Percentiles rank a stretch among this genome's conserved stretches.
Conservation (phyloP, 1,140 invertebrate species). For the Lanistes nyassanus region DNA sequence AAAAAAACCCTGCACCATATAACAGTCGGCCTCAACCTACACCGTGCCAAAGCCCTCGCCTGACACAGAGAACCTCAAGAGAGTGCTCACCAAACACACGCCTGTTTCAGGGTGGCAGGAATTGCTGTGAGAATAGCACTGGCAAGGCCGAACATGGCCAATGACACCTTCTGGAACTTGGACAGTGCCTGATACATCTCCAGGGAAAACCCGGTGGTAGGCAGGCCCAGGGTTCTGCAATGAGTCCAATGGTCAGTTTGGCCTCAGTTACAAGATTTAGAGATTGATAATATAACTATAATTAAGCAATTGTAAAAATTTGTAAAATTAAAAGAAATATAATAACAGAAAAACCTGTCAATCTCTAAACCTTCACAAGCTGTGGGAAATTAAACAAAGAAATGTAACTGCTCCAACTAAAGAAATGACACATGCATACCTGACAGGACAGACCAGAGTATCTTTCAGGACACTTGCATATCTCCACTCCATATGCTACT, state of each 20-base stretch:
- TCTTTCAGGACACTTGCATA: conserved; percentile 89
- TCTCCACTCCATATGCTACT: conserved; percentile 78
- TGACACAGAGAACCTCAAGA: no score
- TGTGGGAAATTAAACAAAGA: no score
- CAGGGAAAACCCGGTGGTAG: conserved; percentile 74
- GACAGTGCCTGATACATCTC: conserved; percentile 31
- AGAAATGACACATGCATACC: conserved; percentile 38
- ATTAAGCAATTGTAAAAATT: not conserved
- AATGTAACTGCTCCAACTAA: not conserved
- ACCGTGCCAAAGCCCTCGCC: no score
- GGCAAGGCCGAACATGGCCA: conserved; percentile 75
- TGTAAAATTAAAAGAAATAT: not conserved
- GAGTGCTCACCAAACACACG: conserved; percentile 77
- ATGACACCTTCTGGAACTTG: conserved; percentile 42
- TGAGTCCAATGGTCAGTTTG: no score
- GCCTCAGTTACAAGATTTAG: no score
- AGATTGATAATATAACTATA: no score
- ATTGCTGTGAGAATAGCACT: conserved; percentile 93
- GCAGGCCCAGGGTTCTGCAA: conserved; percentile 83
- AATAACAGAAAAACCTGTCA: not conserved
- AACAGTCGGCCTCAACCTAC: no score
- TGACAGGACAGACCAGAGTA: conserved; percentile 92
- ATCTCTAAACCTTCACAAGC: no score
- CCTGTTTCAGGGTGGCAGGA: conserved; percentile 95
- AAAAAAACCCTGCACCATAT: no score